These are phyloP conservation scores for Pleuronectes platessa DNA, from an alignment of 2,113 vertebrate species.

Conservation along the genomic window DNA sequence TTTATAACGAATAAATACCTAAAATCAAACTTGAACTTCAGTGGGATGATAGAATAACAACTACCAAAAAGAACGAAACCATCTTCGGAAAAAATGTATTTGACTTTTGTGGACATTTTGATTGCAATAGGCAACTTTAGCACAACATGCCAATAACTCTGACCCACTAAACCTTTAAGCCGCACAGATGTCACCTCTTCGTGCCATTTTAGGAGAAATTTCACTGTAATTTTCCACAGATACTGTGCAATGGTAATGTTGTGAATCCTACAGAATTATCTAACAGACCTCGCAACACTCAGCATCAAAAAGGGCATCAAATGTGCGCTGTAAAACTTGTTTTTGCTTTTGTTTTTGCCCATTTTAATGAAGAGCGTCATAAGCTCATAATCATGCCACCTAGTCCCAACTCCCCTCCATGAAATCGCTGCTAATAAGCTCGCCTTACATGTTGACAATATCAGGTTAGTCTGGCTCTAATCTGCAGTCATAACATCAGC, in stretches of 20 bases:
- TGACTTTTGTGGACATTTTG: not conserved
- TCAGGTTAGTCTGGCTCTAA: slow-evolving; percentile 5
- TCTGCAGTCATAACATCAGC: slow-evolving; percentile 24
- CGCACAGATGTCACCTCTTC: not conserved
- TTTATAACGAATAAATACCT: too few species aligned
- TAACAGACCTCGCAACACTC: not conserved
- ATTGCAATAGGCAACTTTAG: not conserved
- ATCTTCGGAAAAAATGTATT: too few species aligned
- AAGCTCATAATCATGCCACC: not conserved
- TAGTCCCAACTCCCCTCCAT: not conserved
- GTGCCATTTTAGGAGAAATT: not conserved
- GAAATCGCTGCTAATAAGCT: slow-evolving; percentile 8
- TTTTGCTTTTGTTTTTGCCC: not conserved
- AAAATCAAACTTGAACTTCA: too few species aligned
- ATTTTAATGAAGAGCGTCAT: slow-evolving; percentile 4
- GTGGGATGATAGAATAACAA: too few species aligned
- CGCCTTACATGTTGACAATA: slow-evolving; percentile 1
- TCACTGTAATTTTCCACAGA: slow-evolving; percentile 18
- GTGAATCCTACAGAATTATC: slow-evolving; percentile 12
- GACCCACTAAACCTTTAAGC: not conserved
- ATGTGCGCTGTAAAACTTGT: not conserved
- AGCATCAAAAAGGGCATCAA: not conserved
- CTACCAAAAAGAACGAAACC: too few species aligned
- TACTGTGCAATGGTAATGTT: slow-evolving; percentile 1
- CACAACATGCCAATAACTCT: not conserved